Evolutionary conservation across 2,797 vertebrate species (phyloP).

Genomic region (Syndactyla subalaris): DNA sequence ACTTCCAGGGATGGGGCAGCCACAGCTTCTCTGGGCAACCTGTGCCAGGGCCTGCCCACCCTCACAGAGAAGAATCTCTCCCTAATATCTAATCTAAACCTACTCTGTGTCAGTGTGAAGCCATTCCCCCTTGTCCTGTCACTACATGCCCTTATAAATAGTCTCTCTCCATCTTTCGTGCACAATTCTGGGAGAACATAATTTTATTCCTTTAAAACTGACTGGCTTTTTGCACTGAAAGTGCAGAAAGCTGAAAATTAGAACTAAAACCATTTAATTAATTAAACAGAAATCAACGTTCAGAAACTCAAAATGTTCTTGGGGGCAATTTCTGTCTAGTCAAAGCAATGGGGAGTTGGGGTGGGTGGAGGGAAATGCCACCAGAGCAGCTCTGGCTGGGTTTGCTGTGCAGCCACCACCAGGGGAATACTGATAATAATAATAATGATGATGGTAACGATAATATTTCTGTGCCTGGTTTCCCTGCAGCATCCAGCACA

Average conservation of each 20-base stretch:
- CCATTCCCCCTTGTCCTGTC: neutral
- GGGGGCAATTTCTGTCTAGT: slow-evolving; percentile 27
- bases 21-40: neutral
- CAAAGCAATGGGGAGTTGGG: slow-evolving; percentile 20
- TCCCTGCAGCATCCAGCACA: slow-evolving; percentile 32
- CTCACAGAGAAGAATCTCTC: fast-evolving
- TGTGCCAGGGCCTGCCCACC: neutral
- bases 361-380: slow-evolving; percentile 12
- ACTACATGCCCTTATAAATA: neutral
- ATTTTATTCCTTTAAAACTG: neutral
- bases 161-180: neutral
- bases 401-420: neutral
- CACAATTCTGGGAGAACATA: neutral
- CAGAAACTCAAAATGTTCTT: neutral
- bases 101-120: neutral
- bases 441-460: neutral
- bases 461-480: slow-evolving; percentile 31
- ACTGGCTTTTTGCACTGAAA: neutral
- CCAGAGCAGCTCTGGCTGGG: neutral
- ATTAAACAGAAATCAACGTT: slow-evolving; percentile 20
- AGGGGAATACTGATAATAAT: slow-evolving; percentile 12
- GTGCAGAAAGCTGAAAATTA: neutral
- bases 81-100: neutral
- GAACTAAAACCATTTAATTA: slow-evolving; percentile 6
- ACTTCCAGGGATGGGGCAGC: neutral